A percentile compares a stretch with the other conserved stretches of the same genome.
Conservation (phyloP, 2,888 invertebrate genomes). For the Brachyptera putata region DNA sequence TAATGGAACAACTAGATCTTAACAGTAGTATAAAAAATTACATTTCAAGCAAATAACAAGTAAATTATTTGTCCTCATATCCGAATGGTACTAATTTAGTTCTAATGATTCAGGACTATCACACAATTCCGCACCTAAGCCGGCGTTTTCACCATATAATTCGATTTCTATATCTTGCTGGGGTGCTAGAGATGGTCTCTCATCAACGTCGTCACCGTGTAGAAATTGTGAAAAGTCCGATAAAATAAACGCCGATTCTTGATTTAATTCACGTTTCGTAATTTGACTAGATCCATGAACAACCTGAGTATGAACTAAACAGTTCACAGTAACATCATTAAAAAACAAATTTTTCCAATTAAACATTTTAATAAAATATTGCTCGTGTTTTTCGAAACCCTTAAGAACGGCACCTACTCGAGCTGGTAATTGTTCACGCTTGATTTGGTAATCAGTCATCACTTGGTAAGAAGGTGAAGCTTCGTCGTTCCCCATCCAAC, state of each 20-base stretch:
- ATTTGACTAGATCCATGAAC: not conserved
- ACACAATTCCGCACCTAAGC: no score
- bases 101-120: no score
- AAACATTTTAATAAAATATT: not conserved
- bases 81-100: no score
- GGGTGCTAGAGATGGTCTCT: no score
- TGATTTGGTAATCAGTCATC: not conserved
- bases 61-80: no score
- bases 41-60: no score
- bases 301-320: not conserved
- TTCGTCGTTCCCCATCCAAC: constrained; percentile 40
- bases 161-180: no score
- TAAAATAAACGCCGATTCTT: not conserved
- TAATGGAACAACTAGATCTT: no score
- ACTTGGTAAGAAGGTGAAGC: not conserved
- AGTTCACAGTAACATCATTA: not conserved
- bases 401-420: not conserved
- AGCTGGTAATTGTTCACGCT: not conserved
- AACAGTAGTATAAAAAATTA: no score
- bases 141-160: no score
- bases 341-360: not conserved
- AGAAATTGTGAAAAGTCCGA: not conserved
- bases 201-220: not conserved
- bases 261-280: not conserved
- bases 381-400: not conserved